Evolutionary conservation across 2,888 invertebrate species (phyloP), one percentile per base, ranked within the genome.

Genomic region (Apocheima hispidaria): DNA sequence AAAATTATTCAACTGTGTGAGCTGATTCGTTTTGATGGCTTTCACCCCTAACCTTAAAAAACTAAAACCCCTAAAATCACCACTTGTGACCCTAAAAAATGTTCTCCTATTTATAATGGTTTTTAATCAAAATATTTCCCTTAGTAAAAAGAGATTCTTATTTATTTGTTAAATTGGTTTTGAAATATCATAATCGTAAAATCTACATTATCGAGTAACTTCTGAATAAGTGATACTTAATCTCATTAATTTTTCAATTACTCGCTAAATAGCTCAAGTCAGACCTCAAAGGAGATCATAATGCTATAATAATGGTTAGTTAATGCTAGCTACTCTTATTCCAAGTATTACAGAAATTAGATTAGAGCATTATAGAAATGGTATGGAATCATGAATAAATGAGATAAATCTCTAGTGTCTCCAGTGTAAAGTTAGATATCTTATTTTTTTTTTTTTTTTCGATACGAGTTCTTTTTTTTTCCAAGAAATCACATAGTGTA

Each of bases 251-350:
- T 5, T 40, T 20, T 21, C 40, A 41, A 21, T 21, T n/a, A n/a
- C n/a, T n/a, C n/a, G n/a, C n/a, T 23, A 16, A 16, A 9, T 4
- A 10, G 12, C 18, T 23, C 5, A 38, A 30, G 51, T n/a, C 28
- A 52, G n/a, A 26, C 26, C 30, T 36, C 20, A 38, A 38, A 28
- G 36, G 46, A 38, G 30, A 10, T 38, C 16, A 14, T 50, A 33
- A 43, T 35, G 30, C 9, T 33, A 23, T 4, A 35, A 35, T 46
- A 46, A 46, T 28, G 50, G 16, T 38, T 38, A 26, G 16, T 28
- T 36, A 26, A 38, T 36, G 10, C 10, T 20, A 20, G 38, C 16
- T 36, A n/a, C n/a, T n/a, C n/a, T n/a, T n/a, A n/a, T n/a, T n/a
- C n/a, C n/a, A n/a, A n/a, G n/a, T n/a, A 9, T 18, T 36, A 16